phyloP scores from a whole-genome alignment of 2,113 vertebrate species.

The Pithys albifrons region DNA sequence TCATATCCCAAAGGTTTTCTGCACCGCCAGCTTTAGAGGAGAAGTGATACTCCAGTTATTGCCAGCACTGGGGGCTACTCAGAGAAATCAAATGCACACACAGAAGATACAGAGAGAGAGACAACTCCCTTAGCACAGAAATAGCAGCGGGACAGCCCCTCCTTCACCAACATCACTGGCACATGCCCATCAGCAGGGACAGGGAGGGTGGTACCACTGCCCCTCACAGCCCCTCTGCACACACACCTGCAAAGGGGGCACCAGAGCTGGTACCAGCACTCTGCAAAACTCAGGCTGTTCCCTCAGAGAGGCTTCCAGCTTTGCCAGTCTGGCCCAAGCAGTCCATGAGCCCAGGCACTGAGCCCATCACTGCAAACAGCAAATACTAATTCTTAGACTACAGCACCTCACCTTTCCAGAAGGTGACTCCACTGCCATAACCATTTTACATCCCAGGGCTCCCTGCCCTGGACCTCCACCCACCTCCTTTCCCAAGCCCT shows the following conservation, averaged over 20 bases:
- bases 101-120: not conserved
- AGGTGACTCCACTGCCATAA: not conserved
- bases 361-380: not conserved
- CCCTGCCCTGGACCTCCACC: too few species aligned
- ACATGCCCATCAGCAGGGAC: not conserved
- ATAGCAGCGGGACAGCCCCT: accelerated
- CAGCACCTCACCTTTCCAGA: not conserved
- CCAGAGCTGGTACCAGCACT: not conserved
- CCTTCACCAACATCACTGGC: not conserved
- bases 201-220: not conserved
- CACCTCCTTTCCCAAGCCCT: not conserved
- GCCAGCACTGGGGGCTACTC: not conserved
- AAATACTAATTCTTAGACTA: accelerated
- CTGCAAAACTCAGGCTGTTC: not conserved
- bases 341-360: not conserved
- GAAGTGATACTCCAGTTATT: not conserved
- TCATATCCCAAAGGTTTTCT: not conserved
- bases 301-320: not conserved
- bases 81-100: not conserved
- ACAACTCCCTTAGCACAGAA: not conserved
- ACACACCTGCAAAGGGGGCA: accelerated
- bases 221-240: not conserved
- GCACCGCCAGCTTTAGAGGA: not conserved
- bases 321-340: not conserved
- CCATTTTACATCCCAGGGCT: not conserved